Evolutionary conservation across 2,888 invertebrate species (phyloP).

Genomic region (Torymus aiolomorphi): DNA sequence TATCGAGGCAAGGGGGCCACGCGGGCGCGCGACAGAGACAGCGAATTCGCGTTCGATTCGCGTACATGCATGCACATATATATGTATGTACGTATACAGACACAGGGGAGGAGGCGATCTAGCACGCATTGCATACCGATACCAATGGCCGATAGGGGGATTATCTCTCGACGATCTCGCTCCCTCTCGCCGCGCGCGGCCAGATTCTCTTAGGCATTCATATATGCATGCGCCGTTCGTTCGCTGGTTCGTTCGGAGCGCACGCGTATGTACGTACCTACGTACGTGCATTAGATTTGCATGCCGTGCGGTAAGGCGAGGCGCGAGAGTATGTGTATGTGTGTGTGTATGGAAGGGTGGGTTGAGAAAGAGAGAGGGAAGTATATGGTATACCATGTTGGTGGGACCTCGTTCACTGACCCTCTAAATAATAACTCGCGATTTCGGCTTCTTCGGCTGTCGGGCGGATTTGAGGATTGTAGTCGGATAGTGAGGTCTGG

Average conservation of each 20-base stretch:
- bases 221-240: conserved; percentile 67
- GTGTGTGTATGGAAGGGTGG: no score
- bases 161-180: conserved; percentile 59
- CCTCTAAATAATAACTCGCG: conserved; percentile 34
- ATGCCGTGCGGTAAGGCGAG: conserved; percentile 27
- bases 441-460: not conserved
- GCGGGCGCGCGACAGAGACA: not conserved
- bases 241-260: not conserved
- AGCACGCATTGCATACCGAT: conserved; percentile 63
- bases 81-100: not conserved
- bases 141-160: conserved; percentile 64
- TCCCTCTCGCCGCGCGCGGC: conserved; percentile 68
- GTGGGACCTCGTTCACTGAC: not conserved
- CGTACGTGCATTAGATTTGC: conserved; percentile 38
- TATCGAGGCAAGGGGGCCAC: not conserved
- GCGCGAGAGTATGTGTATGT: no score
- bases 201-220: conserved; percentile 75
- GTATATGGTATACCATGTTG: no score
- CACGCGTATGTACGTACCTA: not conserved
- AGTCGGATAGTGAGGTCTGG: not conserved
- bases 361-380: no score
- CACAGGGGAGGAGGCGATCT: not conserved
- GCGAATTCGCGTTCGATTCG: conserved; percentile 22
- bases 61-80: conserved; percentile 40
- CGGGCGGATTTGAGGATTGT: not conserved